phyloP scores from a whole-genome alignment of 2,888 invertebrate genomes.

The Drosophila engyochracea region DNA sequence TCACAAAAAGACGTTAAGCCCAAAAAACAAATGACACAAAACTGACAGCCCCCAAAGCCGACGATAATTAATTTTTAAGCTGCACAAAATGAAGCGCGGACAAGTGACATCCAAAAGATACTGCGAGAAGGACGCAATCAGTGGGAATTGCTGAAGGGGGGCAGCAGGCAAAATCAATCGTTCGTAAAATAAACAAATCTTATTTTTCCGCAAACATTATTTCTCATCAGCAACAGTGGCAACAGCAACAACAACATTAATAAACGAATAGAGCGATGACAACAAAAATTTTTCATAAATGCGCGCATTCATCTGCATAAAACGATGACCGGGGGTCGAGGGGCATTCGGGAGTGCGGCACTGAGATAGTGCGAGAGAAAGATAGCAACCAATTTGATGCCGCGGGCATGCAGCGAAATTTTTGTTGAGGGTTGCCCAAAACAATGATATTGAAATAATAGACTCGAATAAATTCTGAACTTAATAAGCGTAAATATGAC shows the following conservation, averaged over 20 bases:
- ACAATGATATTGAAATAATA: background rate
- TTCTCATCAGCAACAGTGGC: slow-evolving; percentile 69
- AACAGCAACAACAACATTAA: slow-evolving; percentile 39
- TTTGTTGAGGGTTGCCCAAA: slow-evolving; percentile 44
- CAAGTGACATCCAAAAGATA: slow-evolving; percentile 40
- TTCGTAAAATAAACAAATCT: slow-evolving; percentile 82
- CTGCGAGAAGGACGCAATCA: slow-evolving; percentile 4
- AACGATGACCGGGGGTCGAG: slow-evolving; percentile 38
- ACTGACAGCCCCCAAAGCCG: slow-evolving; percentile 53
- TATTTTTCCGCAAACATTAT: slow-evolving; percentile 82
- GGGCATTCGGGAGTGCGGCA: background rate
- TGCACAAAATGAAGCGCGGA: slow-evolving; percentile 76
- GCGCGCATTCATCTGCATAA: slow-evolving; percentile 81
- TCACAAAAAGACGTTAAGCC: slow-evolving; percentile 60
- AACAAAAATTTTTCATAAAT: slow-evolving; percentile 78
- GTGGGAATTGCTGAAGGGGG: background rate
- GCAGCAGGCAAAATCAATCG: slow-evolving; percentile 69
- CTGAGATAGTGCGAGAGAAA: background rate
- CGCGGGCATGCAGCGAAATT: slow-evolving; percentile 41
- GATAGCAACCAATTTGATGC: slow-evolving; percentile 10
- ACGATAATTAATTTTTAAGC: slow-evolving; percentile 79
- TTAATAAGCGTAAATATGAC: background rate
- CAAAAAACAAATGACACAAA: slow-evolving; percentile 71
- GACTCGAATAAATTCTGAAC: background rate
- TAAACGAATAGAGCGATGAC: slow-evolving; percentile 62